phyloP scores from a whole-genome alignment of 1,140 invertebrate species.

The Halictus rubicundus region DNA sequence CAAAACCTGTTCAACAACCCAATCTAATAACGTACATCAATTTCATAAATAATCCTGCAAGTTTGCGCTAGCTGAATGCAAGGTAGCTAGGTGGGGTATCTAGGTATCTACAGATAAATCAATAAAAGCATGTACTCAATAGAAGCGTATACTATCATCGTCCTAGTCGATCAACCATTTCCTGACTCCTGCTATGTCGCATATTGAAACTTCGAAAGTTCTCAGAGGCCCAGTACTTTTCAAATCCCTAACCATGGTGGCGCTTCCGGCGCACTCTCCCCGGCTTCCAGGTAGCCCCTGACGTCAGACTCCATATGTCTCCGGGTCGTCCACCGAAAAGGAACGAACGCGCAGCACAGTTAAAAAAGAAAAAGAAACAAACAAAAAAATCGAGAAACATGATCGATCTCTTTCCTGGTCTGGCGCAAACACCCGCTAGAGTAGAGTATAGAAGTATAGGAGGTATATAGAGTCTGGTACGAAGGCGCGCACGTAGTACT shows the following conservation, averaged over 20 bases:
- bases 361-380: background rate
- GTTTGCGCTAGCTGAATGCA: no score
- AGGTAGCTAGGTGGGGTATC: background rate
- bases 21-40: background rate
- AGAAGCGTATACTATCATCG: background rate
- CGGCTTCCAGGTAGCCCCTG: background rate
- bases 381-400: slow-evolving; percentile 9
- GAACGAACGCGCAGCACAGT: background rate
- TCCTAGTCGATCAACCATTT: no score
- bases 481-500: slow-evolving; percentile 54
- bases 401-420: slow-evolving; percentile 21
- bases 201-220: no score
- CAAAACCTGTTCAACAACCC: no score
- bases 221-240: background rate
- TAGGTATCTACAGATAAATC: slow-evolving; percentile 8
- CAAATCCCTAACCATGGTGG: background rate
- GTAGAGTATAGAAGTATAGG: slow-evolving; percentile 33
- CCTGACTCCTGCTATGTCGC: no score
- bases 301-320: slow-evolving; percentile 37
- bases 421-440: slow-evolving; percentile 54
- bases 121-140: background rate
- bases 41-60: background rate
- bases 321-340: background rate
- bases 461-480: background rate
- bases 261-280: slow-evolving; percentile 2